Conservation (phyloP, 2,888 invertebrate species). For the Pasiphila rectangulata region DNA sequence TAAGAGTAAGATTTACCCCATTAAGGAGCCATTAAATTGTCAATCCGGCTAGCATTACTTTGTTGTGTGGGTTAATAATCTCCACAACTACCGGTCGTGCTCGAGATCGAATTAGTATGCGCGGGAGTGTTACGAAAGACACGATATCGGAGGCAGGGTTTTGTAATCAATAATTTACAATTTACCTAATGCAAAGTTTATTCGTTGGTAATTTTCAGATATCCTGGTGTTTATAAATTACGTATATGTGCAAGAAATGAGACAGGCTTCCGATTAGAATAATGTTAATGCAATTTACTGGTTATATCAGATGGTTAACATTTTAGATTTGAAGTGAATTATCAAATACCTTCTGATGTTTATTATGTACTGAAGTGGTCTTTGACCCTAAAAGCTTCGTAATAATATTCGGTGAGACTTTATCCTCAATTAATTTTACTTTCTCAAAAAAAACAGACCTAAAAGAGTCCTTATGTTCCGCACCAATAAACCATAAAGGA, state of each 20-base stretch:
- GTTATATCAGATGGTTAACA: no score
- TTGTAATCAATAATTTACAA: slow-evolving; percentile 18
- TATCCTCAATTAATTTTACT: background rate
- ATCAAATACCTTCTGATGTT: no score
- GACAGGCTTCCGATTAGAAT: no score
- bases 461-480: background rate
- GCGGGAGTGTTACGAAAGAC: slow-evolving; percentile 40
- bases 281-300: no score
- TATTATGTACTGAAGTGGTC: no score
- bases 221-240: no score
- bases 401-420: background rate
- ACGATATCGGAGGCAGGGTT: slow-evolving; percentile 18
- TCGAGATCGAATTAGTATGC: slow-evolving; percentile 38
- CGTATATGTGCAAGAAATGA: no score
- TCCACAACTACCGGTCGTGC: slow-evolving; percentile 23
- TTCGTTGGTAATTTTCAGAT: slow-evolving; percentile 1
- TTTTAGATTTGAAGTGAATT: no score
- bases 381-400: background rate
- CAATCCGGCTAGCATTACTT: background rate
- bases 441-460: background rate
- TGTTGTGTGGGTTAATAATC: background rate
- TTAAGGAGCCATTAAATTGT: background rate
- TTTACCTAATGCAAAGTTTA: slow-evolving; percentile 15
- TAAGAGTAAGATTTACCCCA: no score
- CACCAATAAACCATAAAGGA: background rate